These are phyloP conservation scores for Wasmannia auropunctata DNA, from an alignment of 1,140 invertebrate genomes.

Conservation along the genomic window DNA sequence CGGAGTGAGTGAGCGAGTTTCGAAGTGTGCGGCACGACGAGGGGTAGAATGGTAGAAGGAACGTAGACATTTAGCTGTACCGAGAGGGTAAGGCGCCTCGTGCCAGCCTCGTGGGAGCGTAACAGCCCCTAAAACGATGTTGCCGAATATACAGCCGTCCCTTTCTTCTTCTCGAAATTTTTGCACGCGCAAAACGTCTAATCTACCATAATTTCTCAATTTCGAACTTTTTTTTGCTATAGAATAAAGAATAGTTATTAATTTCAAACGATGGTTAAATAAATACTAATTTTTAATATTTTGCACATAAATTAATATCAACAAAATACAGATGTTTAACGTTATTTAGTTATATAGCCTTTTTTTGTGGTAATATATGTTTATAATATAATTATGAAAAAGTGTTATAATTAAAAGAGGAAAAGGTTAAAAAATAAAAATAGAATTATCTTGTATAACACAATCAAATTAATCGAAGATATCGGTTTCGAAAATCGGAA, in stretches of 20 bases:
- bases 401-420: background rate
- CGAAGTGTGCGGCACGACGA: slow-evolving; percentile 41
- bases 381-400: background rate
- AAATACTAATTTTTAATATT: background rate
- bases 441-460: background rate
- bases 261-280: background rate
- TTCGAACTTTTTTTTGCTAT: background rate
- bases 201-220: background rate
- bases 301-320: background rate
- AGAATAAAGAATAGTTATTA: background rate
- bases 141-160: slow-evolving; percentile 52
- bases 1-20: slow-evolving; percentile 62
- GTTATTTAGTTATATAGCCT: background rate
- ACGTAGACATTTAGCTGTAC: slow-evolving; percentile 79
- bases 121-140: slow-evolving; percentile 66
- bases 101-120: slow-evolving; percentile 69
- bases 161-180: slow-evolving; percentile 42
- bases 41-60: slow-evolving; percentile 65
- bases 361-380: background rate
- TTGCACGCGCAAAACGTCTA: background rate
- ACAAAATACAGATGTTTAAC: background rate
- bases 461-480: background rate
- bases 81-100: slow-evolving; percentile 56
- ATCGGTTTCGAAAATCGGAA: background rate
- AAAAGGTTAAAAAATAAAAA: background rate